phyloP scores from a whole-genome alignment of 2,888 invertebrate genomes.

The Heliconius ismenius region DNA sequence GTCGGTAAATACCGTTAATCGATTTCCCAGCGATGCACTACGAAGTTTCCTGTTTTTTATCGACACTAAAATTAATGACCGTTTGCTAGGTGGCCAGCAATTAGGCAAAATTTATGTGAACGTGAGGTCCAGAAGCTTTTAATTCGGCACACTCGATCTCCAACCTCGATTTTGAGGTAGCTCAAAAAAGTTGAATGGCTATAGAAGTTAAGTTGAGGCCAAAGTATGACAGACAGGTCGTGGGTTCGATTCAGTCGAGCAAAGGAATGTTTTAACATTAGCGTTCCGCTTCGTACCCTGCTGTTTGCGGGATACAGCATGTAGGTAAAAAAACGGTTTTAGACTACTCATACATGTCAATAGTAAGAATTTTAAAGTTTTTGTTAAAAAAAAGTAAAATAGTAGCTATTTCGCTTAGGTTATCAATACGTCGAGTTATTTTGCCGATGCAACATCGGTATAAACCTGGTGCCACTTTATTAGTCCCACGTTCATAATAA shows the following conservation, averaged over 20 bases:
- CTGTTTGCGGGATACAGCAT: neutral
- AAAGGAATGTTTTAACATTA: no score
- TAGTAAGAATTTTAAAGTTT: neutral
- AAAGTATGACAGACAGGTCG: no score
- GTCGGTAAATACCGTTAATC: slow-evolving; percentile 36
- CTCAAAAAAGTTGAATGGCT: slow-evolving; percentile 32
- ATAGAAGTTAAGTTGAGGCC: no score
- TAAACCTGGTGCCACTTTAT: slow-evolving; percentile 49
- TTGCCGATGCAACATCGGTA: slow-evolving; percentile 47
- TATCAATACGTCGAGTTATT: slow-evolving; percentile 49
- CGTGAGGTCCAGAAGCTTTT: slow-evolving; percentile 36
- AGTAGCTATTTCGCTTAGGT: slow-evolving; percentile 43
- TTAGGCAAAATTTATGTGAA: slow-evolving; percentile 40
- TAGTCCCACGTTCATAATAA: slow-evolving; percentile 52
- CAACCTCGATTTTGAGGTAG: slow-evolving; percentile 31
- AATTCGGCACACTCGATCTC: slow-evolving; percentile 38
- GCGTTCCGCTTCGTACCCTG: no score
- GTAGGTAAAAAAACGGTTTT: neutral
- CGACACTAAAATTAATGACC: slow-evolving; percentile 38
- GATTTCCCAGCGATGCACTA: slow-evolving; percentile 38
- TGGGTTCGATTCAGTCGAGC: no score
- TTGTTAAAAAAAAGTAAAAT: slow-evolving; percentile 2
- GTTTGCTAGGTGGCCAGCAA: slow-evolving; percentile 39
- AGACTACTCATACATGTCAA: neutral
- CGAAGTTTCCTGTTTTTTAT: slow-evolving; percentile 40